Conservation (phyloP, 2,797 vertebrate genomes). For the Novumbra hubbsi region DNA sequence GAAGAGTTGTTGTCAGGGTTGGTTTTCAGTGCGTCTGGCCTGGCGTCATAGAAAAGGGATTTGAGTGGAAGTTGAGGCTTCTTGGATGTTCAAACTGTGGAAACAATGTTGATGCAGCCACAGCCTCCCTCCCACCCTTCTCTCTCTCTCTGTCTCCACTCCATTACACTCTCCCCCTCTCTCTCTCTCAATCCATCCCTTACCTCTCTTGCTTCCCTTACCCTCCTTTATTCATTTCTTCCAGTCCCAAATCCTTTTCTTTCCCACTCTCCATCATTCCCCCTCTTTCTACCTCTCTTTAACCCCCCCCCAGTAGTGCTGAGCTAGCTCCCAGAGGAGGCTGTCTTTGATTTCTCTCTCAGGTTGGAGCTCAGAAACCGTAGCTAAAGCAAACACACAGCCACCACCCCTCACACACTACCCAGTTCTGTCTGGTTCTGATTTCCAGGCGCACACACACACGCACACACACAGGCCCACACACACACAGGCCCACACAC, state of each 20-base stretch:
- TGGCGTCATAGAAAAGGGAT: slow-evolving; percentile 43
- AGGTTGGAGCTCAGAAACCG: slow-evolving; percentile 63
- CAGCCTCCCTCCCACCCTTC: slow-evolving; percentile 37
- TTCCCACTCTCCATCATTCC: background rate
- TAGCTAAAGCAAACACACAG: slow-evolving; percentile 75
- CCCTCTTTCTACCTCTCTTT: slow-evolving; percentile 24
- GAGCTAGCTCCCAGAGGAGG: slow-evolving; percentile 68
- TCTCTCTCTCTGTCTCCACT: background rate
- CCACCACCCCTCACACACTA: background rate
- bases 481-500: background rate
- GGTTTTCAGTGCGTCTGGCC: slow-evolving; percentile 39
- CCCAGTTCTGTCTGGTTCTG: too few species aligned
- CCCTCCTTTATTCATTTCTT: background rate
- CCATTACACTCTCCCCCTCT: slow-evolving; percentile 7
- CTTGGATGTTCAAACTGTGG: slow-evolving; percentile 67
- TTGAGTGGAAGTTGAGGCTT: slow-evolving; percentile 48
- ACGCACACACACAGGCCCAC: background rate
- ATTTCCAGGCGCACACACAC: slow-evolving; percentile 1
- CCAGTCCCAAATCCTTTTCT: background rate
- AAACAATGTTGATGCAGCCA: slow-evolving; percentile 67
- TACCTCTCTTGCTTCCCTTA: background rate
- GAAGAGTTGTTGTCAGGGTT: slow-evolving; percentile 24
- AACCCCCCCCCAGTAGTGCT: slow-evolving; percentile 57
- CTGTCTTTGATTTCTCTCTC: slow-evolving; percentile 67
- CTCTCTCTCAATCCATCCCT: background rate